Base-by-base conservation (phyloP, 2,888 invertebrate genomes). In the Drosophila borealis region DNA sequence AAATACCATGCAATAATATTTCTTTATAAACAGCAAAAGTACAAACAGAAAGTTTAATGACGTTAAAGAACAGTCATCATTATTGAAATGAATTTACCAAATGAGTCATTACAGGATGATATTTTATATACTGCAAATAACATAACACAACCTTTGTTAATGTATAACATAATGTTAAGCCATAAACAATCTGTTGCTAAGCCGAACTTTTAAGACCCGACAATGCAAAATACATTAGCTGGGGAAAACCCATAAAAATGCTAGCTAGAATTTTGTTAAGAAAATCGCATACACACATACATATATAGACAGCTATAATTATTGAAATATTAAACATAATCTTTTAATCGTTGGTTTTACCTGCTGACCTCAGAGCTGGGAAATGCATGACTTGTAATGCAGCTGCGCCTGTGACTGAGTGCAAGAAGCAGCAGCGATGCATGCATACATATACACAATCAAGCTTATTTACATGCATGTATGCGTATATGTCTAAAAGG, bases 261-360 rank as follows among this genome's bases (percentile, higher is more conserved):
- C 25, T 8, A 25, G 25, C 25, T 8, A 25, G 25, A 25, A 8
- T 25, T 25, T 25, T 8, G 25, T 25, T 25, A 25, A 25, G 25
- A 25, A 25, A 36, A 36, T 36, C 17, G 19, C 49, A 17, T 2
- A 17, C n/a, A 33, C 14, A 11, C 11, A 46, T 13, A 14, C 25
- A 10, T 2, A n/a, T 19, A 14, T 14, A 25, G 14, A 4, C 2
- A 21, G 25, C 17, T 41, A 14, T 17, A 29, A 48, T 56, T 56
- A 36, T 49, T 37, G 13, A 19, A 37, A 41, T 46, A 13, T 51
- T 36, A 45, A 69, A 17, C 49, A 74, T 57, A 59, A 50, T 29
- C 36, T 14, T 10, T 6, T n/a, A 34, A 54, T 14, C 10, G 14
- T 33, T 36, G 56, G 49, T 54, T 62, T 49, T 45, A n/a, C 57